A percentile compares a stretch with the other conserved stretches of the same genome.
These are phyloP conservation scores for Macroramphosus scolopax DNA, from an alignment of 2,797 vertebrate genomes.

Conservation along the genomic window DNA sequence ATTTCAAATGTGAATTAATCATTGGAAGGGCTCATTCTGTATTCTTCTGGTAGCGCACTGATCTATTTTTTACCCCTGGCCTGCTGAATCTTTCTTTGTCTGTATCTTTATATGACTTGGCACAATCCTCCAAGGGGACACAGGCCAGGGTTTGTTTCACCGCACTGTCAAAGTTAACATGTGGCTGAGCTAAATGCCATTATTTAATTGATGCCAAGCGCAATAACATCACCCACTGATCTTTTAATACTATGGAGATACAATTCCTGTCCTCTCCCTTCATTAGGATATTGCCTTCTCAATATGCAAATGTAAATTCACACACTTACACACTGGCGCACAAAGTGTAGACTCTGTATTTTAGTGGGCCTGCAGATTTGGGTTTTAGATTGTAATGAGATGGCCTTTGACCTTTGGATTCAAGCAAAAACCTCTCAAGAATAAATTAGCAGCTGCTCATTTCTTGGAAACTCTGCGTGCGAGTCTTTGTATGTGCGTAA, in stretches of 20 bases:
- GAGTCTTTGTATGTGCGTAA: constrained; percentile 28
- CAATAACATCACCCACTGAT: constrained; percentile 67
- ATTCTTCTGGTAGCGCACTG: constrained; percentile 60
- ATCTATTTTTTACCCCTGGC: constrained; percentile 49
- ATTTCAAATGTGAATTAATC: constrained; percentile 74
- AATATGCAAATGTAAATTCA: constrained; percentile 54
- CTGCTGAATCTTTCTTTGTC: constrained; percentile 69
- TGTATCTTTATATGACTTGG: constrained; percentile 64
- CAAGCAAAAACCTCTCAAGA: constrained; percentile 43
- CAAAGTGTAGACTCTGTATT: constrained; percentile 48
- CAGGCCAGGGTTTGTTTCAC: constrained; percentile 33
- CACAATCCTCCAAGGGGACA: constrained; percentile 51
- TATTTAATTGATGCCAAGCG: constrained; percentile 67
- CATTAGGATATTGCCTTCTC: constrained; percentile 52
- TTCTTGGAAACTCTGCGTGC: constrained; percentile 32
- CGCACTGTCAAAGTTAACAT: constrained; percentile 61
- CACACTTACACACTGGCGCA: constrained; percentile 9
- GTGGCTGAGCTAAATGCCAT: constrained; percentile 62
- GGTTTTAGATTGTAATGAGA: constrained; percentile 67
- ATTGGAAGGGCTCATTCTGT: constrained; percentile 58
- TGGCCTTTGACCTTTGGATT: constrained; percentile 62
- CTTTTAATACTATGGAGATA: constrained; percentile 66
- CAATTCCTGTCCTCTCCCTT: constrained; percentile 53
- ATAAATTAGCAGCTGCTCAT: constrained; percentile 54
- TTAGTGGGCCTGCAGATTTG: constrained; percentile 39